These are phyloP conservation scores for Odontomyia ornata DNA, from an alignment of 2,888 invertebrate species.

Conservation along the genomic window DNA sequence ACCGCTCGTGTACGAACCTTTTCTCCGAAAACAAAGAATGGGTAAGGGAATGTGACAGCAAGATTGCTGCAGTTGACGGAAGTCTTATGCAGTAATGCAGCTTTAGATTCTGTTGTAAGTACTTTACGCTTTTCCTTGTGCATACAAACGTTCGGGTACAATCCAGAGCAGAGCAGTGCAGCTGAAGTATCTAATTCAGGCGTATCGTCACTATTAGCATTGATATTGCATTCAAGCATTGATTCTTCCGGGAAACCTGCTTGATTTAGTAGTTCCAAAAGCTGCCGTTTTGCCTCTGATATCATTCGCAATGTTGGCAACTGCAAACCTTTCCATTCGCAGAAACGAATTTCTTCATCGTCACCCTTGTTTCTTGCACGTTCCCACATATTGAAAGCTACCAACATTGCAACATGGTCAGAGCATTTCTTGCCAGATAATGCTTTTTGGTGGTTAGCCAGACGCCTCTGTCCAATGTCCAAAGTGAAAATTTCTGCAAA, in stretches of 20 bases:
- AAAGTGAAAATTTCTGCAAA: constrained; percentile 94
- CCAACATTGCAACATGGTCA: constrained; percentile 95
- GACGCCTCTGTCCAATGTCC: constrained; percentile 76
- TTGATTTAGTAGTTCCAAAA: constrained; percentile 73
- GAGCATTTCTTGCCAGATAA: constrained; percentile 88
- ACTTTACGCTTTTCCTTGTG: constrained; percentile 97
- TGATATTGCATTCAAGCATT: constrained; percentile 77
- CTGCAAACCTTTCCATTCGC: constrained; percentile 90
- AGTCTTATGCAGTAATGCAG: constrained; percentile 94
- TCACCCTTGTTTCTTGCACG: constrained; percentile 74
- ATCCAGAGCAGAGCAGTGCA: constrained; percentile 86
- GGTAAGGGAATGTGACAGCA: constrained; percentile 87
- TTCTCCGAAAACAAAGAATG: constrained; percentile 97
- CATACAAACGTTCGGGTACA: constrained; percentile 96
- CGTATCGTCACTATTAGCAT: constrained; percentile 77
- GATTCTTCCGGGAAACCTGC: constrained; percentile 92
- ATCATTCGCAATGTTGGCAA: constrained; percentile 90
- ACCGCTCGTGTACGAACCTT: constrained; percentile 96
- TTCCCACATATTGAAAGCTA: constrained; percentile 88
- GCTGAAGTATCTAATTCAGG: constrained; percentile 83
- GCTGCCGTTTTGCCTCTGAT: constrained; percentile 85
- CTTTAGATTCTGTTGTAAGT: constrained; percentile 92
- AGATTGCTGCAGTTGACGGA: constrained; percentile 92
- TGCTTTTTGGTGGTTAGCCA: constrained; percentile 85
- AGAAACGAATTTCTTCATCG: constrained; percentile 82